Percentiles rank a stretch among this genome's conserved stretches.
These are phyloP conservation scores for Scolopax mira DNA, from an alignment of 2,113 vertebrate genomes.

Conservation along the genomic window DNA sequence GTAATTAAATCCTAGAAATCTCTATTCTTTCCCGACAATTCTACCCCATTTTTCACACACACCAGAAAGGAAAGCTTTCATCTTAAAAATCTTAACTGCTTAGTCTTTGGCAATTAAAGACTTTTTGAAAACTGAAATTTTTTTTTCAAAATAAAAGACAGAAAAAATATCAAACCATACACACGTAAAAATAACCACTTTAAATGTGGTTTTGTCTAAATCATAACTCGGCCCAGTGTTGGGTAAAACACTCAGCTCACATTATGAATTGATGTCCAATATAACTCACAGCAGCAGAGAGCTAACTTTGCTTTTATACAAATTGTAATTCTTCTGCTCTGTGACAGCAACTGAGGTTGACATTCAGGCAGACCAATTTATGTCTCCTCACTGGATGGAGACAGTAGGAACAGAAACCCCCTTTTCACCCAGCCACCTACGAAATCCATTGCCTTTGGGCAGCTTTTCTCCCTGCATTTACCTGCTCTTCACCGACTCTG, in stretches of 20 bases:
- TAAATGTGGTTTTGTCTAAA: neutral
- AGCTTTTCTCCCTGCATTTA: neutral
- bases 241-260: neutral
- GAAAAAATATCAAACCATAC: neutral
- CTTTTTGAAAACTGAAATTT: neutral
- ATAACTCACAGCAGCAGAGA: neutral
- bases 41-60: neutral
- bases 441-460: neutral
- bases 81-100: neutral
- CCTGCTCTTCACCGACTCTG: neutral
- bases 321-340: neutral
- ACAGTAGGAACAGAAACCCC: neutral
- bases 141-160: neutral
- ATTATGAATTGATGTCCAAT: neutral
- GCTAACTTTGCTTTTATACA: neutral
- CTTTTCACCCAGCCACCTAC: neutral
- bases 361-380: neutral
- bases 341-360: neutral
- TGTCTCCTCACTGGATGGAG: neutral
- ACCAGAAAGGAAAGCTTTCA: neutral
- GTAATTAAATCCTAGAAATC: constrained; percentile 24
- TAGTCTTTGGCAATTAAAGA: neutral
- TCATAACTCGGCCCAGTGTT: neutral
- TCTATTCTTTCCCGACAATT: neutral
- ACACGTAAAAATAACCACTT: neutral